Evolutionary conservation across 2,113 vertebrate genomes (phyloP).

Genomic region (Corythornis madagascariensis): DNA sequence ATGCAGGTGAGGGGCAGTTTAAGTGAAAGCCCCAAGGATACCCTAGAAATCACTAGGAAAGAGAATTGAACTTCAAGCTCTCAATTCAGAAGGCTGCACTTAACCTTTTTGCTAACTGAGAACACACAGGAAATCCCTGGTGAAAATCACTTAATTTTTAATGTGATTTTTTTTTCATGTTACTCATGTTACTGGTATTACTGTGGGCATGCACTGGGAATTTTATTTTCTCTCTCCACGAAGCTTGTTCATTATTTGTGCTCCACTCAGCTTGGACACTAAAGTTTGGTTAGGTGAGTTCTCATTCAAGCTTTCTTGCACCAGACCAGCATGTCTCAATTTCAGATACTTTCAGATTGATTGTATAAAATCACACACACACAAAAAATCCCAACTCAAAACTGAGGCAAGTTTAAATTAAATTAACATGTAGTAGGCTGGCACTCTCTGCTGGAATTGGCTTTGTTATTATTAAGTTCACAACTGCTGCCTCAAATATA

Average conservation of each 20-base stretch:
- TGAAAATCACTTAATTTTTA: background rate
- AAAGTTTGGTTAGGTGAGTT: background rate
- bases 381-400: background rate
- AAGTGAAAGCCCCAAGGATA: background rate
- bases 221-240: background rate
- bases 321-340: background rate
- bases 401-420: background rate
- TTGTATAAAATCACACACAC: background rate
- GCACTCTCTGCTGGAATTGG: background rate
- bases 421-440: constrained; percentile 3
- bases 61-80: background rate
- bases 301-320: background rate
- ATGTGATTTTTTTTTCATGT: background rate
- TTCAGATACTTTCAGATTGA: background rate
- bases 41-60: background rate
- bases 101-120: background rate
- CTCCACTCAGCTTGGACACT: background rate
- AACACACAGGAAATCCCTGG: background rate
- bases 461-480: background rate
- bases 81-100: background rate
- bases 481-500: background rate
- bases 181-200: background rate
- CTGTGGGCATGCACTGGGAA: background rate
- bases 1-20: background rate
- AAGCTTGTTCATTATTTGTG: background rate